Evolutionary conservation across 2,113 vertebrate species (phyloP), one percentile per base, ranked within the genome.

Genomic region (Emydocephalus ijimae): DNA sequence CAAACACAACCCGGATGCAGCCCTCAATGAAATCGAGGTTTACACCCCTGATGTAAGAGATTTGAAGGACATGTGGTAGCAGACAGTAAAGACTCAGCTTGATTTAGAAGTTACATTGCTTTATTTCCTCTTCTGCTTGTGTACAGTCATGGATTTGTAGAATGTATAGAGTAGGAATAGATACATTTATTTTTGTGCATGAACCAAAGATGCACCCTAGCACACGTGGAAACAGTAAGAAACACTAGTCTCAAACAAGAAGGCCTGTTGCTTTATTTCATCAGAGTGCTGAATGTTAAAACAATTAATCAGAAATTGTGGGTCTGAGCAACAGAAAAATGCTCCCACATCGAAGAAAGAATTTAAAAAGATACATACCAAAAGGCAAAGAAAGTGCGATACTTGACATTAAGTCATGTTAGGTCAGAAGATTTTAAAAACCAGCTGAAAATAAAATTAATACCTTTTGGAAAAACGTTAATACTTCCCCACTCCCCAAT

Each of bases 381-480:
- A 97, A 98, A 97, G 96, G 96, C 97, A 98, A 97, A 95, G 94
- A 96, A 96, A 92, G 86, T 96, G 96, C 96, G 97, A 81, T 97
- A 97, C 97, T 98, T n/a, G 97, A 94, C 94, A 93, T 96, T 96
- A 97, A 97, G 95, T 94, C 61, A 93, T 95, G 64, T 5, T 39
- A 43, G 95, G 92, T 95, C 91, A 91, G 59, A 95, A 97, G 96
- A 96, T 94, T 34, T 97, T 97, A 97, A 97, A 98, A 98, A 98
- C 96, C 96, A 97, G 92, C 96, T 96, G 97, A 3, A 98, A 97
- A 96, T 96, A 97, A 98, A 98, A 98, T 96, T 94, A 96, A 96
- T 96, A 97, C 95, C 95, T 95, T 90, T 93, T 97, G 96, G 97
- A 5, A 29, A 98, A 97, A 98, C 97, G 97, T 2, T 1, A 54